Percentiles rank a stretch among this genome's conserved stretches.
phyloP scores from a whole-genome alignment of 2,888 invertebrate species.

The Sminthurinus aureus region DNA sequence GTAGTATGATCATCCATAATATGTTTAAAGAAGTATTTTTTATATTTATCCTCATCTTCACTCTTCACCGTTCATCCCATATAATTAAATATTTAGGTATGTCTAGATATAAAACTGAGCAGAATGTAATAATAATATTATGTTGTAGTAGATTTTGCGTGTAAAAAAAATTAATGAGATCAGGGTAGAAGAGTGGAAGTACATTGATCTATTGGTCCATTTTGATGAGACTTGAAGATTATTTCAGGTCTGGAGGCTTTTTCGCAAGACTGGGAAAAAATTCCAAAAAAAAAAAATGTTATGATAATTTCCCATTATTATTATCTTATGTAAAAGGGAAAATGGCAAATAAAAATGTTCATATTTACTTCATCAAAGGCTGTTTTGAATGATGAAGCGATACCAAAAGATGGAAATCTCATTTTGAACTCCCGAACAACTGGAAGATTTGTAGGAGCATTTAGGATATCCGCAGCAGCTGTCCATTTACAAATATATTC shows the following conservation, averaged over 20 bases:
- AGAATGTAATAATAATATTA: no score
- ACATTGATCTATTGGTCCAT: neutral
- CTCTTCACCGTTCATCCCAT: no score
- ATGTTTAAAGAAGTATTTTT: no score
- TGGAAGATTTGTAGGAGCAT: conserved; percentile 34
- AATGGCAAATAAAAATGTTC: no score
- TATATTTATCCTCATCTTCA: no score
- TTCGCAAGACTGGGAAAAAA: conserved; percentile 25
- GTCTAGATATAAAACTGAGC: no score
- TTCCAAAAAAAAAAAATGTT: neutral
- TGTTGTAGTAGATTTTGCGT: no score
- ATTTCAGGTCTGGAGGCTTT: conserved; percentile 38
- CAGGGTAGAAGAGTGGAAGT: neutral
- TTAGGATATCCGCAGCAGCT: conserved; percentile 47
- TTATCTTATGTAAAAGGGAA: no score
- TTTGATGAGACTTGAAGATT: conserved; percentile 30
- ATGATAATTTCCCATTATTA: no score
- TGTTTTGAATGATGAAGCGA: conserved; percentile 45
- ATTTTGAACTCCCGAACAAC: conserved; percentile 49
- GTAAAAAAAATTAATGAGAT: no score
- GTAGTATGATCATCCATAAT: no score
- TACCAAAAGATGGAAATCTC: conserved; percentile 41
- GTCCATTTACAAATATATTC: conserved; percentile 45
- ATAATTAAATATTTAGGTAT: no score
- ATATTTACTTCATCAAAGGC: conserved; percentile 46